Conservation (phyloP, 2,113 vertebrate genomes). For the Calypte anna region DNA sequence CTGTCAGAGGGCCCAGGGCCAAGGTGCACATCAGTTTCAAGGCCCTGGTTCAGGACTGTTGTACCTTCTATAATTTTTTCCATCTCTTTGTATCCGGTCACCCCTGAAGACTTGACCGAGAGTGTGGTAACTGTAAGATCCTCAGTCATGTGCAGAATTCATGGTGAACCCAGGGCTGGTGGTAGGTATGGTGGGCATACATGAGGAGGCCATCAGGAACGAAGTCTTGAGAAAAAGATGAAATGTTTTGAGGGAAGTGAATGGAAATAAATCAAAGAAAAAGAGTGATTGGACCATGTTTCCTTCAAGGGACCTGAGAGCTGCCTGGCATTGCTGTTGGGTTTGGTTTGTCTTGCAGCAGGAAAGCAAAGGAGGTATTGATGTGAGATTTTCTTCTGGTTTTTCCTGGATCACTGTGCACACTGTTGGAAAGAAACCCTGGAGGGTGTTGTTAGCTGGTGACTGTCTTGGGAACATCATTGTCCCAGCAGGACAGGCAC, state of each 20-base stretch:
- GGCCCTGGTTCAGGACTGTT: background rate
- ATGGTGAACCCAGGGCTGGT: background rate
- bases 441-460: background rate
- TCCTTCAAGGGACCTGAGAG: background rate
- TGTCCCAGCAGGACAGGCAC: background rate
- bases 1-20: background rate
- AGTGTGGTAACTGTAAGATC: background rate
- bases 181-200: background rate
- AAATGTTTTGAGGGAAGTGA: background rate
- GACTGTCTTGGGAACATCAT: background rate
- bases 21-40: background rate
- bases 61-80: background rate
- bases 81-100: background rate
- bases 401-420: background rate
- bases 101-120: background rate
- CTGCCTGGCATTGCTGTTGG: background rate
- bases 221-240: background rate
- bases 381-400: background rate
- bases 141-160: background rate
- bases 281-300: background rate
- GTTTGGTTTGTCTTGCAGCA: background rate
- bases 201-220: background rate
- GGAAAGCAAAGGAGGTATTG: background rate
- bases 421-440: background rate
- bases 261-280: background rate